These are phyloP conservation scores for Phrixothrix hirtus DNA, from an alignment of 2,888 invertebrate genomes.

Conservation along the genomic window DNA sequence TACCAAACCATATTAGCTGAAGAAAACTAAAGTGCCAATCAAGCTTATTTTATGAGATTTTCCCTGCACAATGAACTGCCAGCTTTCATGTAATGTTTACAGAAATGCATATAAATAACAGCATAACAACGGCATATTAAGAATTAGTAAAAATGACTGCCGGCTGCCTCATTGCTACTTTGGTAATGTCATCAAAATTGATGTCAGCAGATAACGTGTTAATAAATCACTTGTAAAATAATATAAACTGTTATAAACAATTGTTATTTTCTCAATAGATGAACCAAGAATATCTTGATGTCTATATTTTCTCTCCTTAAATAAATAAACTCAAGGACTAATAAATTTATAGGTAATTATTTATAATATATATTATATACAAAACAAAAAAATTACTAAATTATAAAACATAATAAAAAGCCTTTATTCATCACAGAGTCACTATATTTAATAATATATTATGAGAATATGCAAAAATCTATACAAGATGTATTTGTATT, in stretches of 20 bases:
- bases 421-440: constrained; percentile 44
- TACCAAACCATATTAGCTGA: too few relatives aligned
- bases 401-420: constrained; percentile 18
- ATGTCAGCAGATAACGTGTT: not conserved
- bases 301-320: too few relatives aligned
- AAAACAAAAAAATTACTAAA: not conserved
- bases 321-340: too few relatives aligned
- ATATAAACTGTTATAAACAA: not conserved
- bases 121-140: too few relatives aligned
- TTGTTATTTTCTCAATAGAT: not conserved
- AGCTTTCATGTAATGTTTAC: too few relatives aligned
- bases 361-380: not conserved
- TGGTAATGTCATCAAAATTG: too few relatives aligned
- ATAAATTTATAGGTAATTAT: not conserved
- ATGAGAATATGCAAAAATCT: constrained; percentile 48
- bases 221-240: not conserved
- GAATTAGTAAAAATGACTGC: too few relatives aligned
- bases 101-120: too few relatives aligned
- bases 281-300: not conserved
- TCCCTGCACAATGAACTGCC: too few relatives aligned
- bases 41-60: too few relatives aligned
- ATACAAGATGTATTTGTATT: constrained; percentile 43
- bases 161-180: too few relatives aligned
- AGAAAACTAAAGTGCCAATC: too few relatives aligned
- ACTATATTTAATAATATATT: constrained; percentile 45